Conservation (phyloP, 2,888 invertebrate species). For the Cenopis cana region DNA sequence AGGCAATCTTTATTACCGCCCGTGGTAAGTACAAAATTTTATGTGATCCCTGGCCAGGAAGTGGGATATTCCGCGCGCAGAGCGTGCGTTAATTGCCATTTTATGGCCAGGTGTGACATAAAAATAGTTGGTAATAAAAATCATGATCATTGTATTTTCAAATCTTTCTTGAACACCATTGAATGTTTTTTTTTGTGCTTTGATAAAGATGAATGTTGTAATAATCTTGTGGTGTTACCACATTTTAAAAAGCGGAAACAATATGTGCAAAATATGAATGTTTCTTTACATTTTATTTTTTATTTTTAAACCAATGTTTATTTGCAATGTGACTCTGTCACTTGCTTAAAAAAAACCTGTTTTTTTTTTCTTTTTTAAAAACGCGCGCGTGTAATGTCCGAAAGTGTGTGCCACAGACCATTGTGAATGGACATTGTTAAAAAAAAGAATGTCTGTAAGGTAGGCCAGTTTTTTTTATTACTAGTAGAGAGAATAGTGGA, state of each 20-base stretch:
- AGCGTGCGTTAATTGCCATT: too few species aligned
- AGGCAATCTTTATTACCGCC: too few species aligned
- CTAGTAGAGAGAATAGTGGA: slow-evolving; percentile 53
- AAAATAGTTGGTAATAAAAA: too few species aligned
- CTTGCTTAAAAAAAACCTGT: slow-evolving; percentile 65
- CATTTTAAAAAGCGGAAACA: not conserved
- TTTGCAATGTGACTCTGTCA: slow-evolving; percentile 82
- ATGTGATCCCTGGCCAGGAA: too few species aligned
- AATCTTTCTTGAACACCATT: not conserved
- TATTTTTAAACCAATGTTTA: slow-evolving; percentile 70
- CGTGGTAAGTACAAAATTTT: too few species aligned
- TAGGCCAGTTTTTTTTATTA: slow-evolving; percentile 74
- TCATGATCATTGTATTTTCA: not conserved
- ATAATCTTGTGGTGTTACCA: not conserved
- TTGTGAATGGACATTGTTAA: slow-evolving; percentile 81
- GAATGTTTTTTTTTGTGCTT: slow-evolving; percentile 45
- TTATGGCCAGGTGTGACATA: too few species aligned
- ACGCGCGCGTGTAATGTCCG: slow-evolving; percentile 45
- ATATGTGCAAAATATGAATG: slow-evolving; percentile 1
- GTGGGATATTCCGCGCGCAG: too few species aligned
- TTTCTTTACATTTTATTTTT: slow-evolving; percentile 43
- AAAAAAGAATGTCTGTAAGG: slow-evolving; percentile 81
- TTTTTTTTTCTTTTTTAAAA: slow-evolving; percentile 48
- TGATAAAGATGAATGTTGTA: slow-evolving; percentile 45
- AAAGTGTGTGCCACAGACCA: slow-evolving; percentile 62